Percentiles rank a stretch among this genome's conserved stretches.
Conservation (phyloP, 1,140 invertebrate species). For the Oncopodura yosiiana region DNA sequence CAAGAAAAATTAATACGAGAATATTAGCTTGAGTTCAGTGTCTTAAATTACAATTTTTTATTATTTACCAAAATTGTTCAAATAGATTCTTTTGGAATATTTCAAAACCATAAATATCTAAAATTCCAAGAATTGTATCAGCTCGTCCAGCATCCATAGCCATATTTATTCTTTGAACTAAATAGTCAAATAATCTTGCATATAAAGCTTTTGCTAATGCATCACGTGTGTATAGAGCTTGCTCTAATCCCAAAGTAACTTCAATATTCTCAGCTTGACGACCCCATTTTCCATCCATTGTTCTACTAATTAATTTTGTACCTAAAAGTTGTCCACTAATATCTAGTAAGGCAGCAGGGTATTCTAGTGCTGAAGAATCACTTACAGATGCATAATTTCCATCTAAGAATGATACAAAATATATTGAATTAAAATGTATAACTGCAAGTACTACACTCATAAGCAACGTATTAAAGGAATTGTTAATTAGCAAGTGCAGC, state of each 20-base stretch:
- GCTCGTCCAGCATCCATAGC: conserved; percentile 51
- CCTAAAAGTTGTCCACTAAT: conserved; percentile 50
- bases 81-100: conserved; percentile 62
- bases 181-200: conserved; percentile 57
- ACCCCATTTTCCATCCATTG: conserved; percentile 67
- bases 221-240: conserved; percentile 56
- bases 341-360: conserved; percentile 55
- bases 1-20: too few species aligned
- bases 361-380: conserved; percentile 49
- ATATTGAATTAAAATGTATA: too few species aligned
- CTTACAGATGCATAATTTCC: conserved; percentile 19
- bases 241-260: conserved; percentile 55
- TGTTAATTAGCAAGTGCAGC: too few species aligned
- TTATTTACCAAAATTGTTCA: conserved; percentile 55
- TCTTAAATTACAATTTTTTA: background rate
- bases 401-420: too few species aligned
- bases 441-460: too few species aligned
- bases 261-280: conserved; percentile 55
- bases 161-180: conserved; percentile 55
- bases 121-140: conserved; percentile 49
- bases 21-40: conserved; percentile 27
- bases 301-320: conserved; percentile 53
- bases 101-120: conserved; percentile 61
- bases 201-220: conserved; percentile 62
- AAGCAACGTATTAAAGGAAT: too few species aligned